Percentiles rank a stretch among this genome's conserved stretches.
phyloP scores from a whole-genome alignment of 2,113 vertebrate species.

The Dasyurus viverrinus region DNA sequence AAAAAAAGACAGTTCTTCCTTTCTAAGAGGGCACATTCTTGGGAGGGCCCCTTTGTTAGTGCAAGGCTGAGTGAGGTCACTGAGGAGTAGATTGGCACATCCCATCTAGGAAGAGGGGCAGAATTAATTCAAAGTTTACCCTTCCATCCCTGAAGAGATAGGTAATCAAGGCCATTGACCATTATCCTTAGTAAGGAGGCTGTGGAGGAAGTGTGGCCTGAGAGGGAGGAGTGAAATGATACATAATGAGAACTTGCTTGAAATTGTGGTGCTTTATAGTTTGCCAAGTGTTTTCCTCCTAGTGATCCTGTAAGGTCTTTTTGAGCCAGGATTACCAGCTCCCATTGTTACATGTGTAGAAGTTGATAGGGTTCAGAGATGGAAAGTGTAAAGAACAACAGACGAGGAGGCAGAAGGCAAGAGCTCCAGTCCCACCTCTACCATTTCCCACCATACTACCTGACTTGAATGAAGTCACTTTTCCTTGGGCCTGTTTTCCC shows the following conservation, averaged over 20 bases:
- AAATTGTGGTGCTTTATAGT: not conserved
- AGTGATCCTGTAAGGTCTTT: not conserved
- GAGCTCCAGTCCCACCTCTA: not conserved
- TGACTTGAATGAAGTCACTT: constrained; percentile 16
- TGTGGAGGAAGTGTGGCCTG: not conserved
- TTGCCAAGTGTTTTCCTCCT: not conserved
- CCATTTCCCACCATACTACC: constrained; percentile 2
- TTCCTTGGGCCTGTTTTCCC: not conserved
- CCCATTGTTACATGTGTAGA: not conserved
- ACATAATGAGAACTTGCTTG: not conserved
- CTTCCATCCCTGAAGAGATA: not conserved
- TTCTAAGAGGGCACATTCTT: not conserved
- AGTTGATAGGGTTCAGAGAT: not conserved
- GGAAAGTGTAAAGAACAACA: not conserved
- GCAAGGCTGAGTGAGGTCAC: not conserved
- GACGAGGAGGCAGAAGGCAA: not conserved
- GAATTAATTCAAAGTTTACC: not conserved
- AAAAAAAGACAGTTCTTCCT: not conserved
- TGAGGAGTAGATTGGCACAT: not conserved
- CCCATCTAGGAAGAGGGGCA: not conserved
- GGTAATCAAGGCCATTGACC: not conserved
- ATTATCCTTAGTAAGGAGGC: not conserved
- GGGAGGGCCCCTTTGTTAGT: not conserved
- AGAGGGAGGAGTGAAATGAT: not conserved
- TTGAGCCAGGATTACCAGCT: not conserved